Conservation (phyloP, 2,797 vertebrate species). For the Chromobotia macracanthus region DNA sequence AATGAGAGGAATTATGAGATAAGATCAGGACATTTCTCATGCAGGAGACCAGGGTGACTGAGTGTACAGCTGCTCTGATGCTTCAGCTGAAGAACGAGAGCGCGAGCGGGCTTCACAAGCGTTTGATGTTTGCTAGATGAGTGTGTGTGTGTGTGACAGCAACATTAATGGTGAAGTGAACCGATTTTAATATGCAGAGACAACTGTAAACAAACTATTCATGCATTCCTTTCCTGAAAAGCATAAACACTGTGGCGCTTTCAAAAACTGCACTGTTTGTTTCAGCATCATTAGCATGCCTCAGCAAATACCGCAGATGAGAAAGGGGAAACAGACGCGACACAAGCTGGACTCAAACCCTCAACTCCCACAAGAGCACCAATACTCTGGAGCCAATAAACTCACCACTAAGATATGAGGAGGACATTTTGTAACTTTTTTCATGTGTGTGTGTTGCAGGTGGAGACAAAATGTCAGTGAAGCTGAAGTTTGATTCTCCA, state of each 20-base stretch:
- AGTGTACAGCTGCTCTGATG: neutral
- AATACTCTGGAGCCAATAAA: neutral
- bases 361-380: neutral
- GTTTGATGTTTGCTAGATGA: constrained; percentile 25
- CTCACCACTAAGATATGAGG: too few relatives aligned
- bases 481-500: constrained; percentile 86
- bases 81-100: neutral
- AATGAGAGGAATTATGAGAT: constrained; percentile 19
- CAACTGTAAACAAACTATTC: neutral
- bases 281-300: neutral
- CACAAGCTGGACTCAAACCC: neutral
- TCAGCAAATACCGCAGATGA: neutral
- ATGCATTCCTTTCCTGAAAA: neutral
- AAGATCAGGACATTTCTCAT: constrained; percentile 12
- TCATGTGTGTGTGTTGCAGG: constrained; percentile 51
- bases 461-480: constrained; percentile 86
- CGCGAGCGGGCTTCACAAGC: neutral
- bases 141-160: constrained; percentile 25
- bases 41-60: neutral
- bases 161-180: neutral
- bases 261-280: neutral
- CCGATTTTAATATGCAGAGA: neutral
- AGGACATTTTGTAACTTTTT: too few relatives aligned
- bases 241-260: neutral
- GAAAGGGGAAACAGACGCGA: neutral